Base-by-base conservation (phyloP, 1,140 invertebrate species). In the Bombyx mori region DNA sequence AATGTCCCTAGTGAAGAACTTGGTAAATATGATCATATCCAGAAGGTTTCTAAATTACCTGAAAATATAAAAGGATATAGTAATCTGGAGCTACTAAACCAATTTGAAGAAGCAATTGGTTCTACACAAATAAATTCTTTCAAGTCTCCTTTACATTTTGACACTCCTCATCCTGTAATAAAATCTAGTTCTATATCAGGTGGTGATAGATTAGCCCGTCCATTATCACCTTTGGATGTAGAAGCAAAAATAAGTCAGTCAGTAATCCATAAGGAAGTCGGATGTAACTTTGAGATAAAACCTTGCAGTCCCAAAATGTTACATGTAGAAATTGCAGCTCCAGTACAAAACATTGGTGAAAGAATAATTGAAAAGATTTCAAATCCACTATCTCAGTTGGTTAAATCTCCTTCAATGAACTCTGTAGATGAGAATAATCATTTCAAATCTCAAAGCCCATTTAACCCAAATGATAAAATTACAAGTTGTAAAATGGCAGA, bases 241-340 rank as follows among this genome's bases (percentile, higher is more conserved):
- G 88, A 89, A 73, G 79, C 86, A 47, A 89, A 89, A 77, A 89
- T 89, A 61, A 89, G 83, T 66, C 88, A 89, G 61, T 89, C 88
- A 44, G 78, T 89, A 18, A 89, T 89, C 63, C 87, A 88, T 57
- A 89, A 89, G 73, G 88, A 89, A 67, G 88, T 88, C 50, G 79
- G 86, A 18, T 88, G 86, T 68, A 89, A 89, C 69, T 88, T 89
- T 79, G 88, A 89, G 80, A 88, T 89, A 60, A 87, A 83, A 62
- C 88, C 86, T 42, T 88, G 83, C 62, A 88, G 86, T 73, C 88
- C 88, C 42, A 75, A 81, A 74, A 82, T 85, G 76, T 65, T 87
- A 59, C 85, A 83, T 77, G 82, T 79, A 50, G 81, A 87, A 70
- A 60, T 82, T 51, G 82, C 82, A 8, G 69, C 84, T 54, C 81